These are phyloP conservation scores for Allophyes oxyacanthae DNA, from an alignment of 2,888 invertebrate species.

Conservation along the genomic window DNA sequence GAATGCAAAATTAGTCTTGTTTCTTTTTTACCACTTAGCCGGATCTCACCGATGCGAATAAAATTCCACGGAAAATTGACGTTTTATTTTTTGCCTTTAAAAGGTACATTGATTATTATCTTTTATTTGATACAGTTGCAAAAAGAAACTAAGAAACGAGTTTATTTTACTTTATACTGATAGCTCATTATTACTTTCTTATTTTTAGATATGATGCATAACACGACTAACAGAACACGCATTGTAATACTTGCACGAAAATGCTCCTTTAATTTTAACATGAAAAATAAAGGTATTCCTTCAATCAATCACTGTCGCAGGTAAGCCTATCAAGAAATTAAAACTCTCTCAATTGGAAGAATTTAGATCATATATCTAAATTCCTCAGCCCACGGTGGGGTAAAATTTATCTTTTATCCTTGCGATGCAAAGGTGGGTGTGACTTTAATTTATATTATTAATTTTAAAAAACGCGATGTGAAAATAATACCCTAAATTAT, in stretches of 20 bases:
- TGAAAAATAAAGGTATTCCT: constrained; percentile 33
- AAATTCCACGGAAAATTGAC: constrained; percentile 82
- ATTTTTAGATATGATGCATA: no score
- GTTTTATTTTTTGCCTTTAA: constrained; percentile 71
- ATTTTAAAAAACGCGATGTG: no score
- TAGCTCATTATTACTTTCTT: no score
- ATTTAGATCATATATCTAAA: constrained; percentile 52
- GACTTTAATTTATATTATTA: background rate
- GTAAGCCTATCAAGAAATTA: constrained; percentile 58
- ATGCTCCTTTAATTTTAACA: constrained; percentile 26
- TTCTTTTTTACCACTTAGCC: constrained; percentile 88
- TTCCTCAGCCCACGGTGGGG: constrained; percentile 35
- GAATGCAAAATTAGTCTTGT: constrained; percentile 88
- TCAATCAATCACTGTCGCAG: constrained; percentile 59
- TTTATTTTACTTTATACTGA: background rate
- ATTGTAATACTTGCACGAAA: constrained; percentile 3
- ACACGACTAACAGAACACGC: no score
- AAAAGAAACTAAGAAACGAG: constrained; percentile 1
- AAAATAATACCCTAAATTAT: no score
- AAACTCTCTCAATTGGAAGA: constrained; percentile 55
- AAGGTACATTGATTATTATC: constrained; percentile 59
- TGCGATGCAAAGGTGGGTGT: constrained; percentile 11
- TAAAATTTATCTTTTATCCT: constrained; percentile 23
- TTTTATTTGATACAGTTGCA: constrained; percentile 47
- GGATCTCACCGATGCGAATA: constrained; percentile 80